phyloP scores from a whole-genome alignment of 2,888 invertebrate genomes.

The Stenodera caucasica region DNA sequence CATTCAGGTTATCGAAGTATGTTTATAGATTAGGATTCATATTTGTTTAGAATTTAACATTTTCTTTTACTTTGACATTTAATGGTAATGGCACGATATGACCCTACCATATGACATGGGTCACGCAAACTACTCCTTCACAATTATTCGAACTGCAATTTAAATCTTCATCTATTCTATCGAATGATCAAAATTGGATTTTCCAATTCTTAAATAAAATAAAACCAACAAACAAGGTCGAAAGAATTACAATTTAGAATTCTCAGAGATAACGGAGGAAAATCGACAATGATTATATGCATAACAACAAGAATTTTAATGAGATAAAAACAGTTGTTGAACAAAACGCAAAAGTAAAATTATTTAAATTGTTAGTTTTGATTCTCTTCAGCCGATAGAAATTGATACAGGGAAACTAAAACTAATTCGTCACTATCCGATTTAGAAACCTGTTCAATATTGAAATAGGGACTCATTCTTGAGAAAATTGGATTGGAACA shows the following conservation, averaged over 20 bases:
- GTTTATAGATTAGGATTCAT: neutral
- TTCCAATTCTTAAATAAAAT: neutral
- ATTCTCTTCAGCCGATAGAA: too few relatives aligned
- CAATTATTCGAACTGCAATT: too few relatives aligned
- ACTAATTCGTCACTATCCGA: neutral
- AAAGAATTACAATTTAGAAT: neutral
- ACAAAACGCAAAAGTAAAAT: too few relatives aligned
- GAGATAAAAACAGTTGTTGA: neutral
- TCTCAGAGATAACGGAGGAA: conserved; percentile 3
- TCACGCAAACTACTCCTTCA: conserved; percentile 15
- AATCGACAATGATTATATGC: neutral
- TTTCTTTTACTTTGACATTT: conserved; percentile 29
- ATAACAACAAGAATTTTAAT: neutral
- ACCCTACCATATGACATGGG: conserved; percentile 26
- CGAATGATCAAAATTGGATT: too few relatives aligned
- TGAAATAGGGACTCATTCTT: neutral
- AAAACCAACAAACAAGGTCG: neutral
- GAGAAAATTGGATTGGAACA: neutral
- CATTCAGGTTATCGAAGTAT: neutral
- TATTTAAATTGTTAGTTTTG: too few relatives aligned
- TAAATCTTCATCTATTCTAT: too few relatives aligned
- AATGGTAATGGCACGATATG: conserved; percentile 24
- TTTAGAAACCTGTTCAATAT: neutral
- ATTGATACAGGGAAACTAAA: neutral
- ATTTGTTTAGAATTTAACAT: conserved; percentile 16